Percentiles rank a stretch among this genome's conserved stretches.
Evolutionary conservation across 2,797 vertebrate genomes (phyloP).

Genomic region (Gambusia yucatana): DNA sequence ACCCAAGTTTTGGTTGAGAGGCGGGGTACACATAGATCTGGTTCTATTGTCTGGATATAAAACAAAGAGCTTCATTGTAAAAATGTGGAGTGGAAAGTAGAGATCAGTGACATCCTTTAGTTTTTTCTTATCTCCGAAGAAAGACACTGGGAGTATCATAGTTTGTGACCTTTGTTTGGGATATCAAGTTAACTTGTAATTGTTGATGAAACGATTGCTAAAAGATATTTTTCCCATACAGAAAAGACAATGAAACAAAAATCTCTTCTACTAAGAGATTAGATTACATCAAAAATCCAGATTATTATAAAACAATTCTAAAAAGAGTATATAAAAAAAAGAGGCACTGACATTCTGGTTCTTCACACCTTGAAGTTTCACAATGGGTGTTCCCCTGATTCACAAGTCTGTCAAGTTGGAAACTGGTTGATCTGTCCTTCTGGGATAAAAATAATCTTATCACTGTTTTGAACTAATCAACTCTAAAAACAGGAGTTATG

Average conservation of each 20-base stretch:
- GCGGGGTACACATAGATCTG: too few species aligned
- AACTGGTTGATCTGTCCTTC: not conserved
- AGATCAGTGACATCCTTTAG: not conserved
- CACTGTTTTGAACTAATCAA: not conserved
- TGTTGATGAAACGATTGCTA: not conserved
- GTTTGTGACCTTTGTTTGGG: not conserved
- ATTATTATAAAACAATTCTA: not conserved
- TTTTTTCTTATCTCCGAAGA: not conserved
- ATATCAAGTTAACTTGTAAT: not conserved
- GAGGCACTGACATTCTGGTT: not conserved
- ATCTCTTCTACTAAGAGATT: not conserved
- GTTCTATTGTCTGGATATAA: not conserved
- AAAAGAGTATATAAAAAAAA: not conserved
- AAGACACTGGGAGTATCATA: not conserved
- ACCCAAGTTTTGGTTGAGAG: too few species aligned
- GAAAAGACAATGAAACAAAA: not conserved
- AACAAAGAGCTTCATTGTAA: not conserved
- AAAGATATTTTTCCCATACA: not conserved
- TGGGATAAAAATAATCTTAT: not conserved
- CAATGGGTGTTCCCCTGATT: not conserved
- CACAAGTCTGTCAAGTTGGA: not conserved
- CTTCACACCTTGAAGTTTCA: not conserved
- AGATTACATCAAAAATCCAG: not conserved
- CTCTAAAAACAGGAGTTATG: not conserved
- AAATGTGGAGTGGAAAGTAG: not conserved